phyloP scores from a whole-genome alignment of 2,888 invertebrate genomes.

The Cryptus armator region DNA sequence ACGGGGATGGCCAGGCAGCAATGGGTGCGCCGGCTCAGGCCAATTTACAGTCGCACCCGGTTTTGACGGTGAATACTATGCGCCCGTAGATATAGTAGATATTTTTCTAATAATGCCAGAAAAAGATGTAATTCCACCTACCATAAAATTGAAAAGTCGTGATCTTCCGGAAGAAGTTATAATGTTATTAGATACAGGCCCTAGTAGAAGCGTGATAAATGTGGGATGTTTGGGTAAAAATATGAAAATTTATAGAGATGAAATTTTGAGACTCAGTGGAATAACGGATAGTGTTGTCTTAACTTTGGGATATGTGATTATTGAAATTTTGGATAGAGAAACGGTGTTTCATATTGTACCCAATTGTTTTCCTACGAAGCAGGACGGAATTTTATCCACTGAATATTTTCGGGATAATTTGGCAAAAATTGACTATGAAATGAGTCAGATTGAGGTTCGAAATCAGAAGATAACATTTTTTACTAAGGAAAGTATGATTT shows the following conservation, averaged over 20 bases:
- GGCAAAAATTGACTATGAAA: slow-evolving; percentile 40
- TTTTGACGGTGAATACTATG: not conserved
- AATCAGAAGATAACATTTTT: not conserved
- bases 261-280: slow-evolving; percentile 22
- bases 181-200: no score
- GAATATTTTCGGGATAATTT: slow-evolving; percentile 37
- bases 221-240: no score
- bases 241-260: not conserved
- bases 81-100: not conserved
- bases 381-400: not conserved
- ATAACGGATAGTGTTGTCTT: slow-evolving; percentile 21
- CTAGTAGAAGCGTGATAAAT: no score
- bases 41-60: not conserved
- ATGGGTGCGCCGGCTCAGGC: slow-evolving; percentile 1
- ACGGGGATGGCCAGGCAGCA: slow-evolving; percentile 4
- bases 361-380: not conserved
- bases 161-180: no score
- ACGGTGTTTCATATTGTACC: slow-evolving; percentile 11
- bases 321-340: not conserved
- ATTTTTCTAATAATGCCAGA: not conserved
- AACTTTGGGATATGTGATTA: slow-evolving; percentile 7
- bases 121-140: not conserved
- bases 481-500: slow-evolving; percentile 30
- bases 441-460: slow-evolving; percentile 13
- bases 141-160: not conserved